Evolutionary conservation across 2,113 vertebrate species (phyloP).

Genomic region (Telmatochromis sp.): DNA sequence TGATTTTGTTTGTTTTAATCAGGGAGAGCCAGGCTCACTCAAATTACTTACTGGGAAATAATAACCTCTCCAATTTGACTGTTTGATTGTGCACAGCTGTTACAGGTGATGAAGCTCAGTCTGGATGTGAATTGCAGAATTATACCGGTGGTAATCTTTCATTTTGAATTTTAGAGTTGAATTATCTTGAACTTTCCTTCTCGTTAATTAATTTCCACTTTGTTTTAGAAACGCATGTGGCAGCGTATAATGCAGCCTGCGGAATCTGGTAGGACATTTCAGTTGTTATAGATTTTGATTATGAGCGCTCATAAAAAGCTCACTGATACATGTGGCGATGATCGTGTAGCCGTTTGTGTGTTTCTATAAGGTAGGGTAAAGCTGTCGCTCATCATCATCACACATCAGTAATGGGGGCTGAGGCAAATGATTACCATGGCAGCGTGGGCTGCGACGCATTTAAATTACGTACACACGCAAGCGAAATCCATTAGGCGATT

Average conservation of each 20-base stretch:
- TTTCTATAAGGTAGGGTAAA: slow-evolving; percentile 25
- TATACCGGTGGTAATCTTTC: background rate
- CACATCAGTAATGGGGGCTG: slow-evolving; percentile 42
- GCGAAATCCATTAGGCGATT: slow-evolving; percentile 54
- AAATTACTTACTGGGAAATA: background rate
- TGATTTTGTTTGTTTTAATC: background rate
- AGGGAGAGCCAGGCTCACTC: background rate
- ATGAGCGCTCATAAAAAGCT: background rate
- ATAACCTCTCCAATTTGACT: background rate
- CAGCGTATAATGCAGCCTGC: background rate
- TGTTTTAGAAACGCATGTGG: background rate
- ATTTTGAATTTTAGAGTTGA: background rate
- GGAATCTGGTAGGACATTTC: background rate
- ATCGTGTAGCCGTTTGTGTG: background rate
- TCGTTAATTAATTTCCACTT: background rate
- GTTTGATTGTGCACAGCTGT: background rate
- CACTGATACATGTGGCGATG: background rate
- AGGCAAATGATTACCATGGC: slow-evolving; percentile 54
- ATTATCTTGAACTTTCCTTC: background rate
- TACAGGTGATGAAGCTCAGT: background rate
- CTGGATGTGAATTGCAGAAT: background rate
- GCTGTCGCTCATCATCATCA: slow-evolving; percentile 40
- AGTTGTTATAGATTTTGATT: background rate
- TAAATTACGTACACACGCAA: background rate
- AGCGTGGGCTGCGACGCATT: slow-evolving; percentile 17